Percentiles rank a stretch among this genome's conserved stretches.
Conservation (phyloP, 2,113 vertebrate species). For the Hemichromis elongatus region DNA sequence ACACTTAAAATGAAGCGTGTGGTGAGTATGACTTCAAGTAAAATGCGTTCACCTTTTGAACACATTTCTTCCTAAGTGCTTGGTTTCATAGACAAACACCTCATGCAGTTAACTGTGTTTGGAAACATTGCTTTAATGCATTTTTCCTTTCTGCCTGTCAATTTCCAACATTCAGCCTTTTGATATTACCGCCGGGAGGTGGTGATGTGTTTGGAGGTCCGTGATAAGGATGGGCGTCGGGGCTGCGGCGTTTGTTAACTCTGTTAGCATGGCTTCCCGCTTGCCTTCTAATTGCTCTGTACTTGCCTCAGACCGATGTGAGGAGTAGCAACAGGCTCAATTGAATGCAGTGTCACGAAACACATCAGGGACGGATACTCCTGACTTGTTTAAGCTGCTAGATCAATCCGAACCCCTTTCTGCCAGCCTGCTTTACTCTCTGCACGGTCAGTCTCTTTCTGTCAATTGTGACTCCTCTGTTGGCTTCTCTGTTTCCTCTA, state of each 20-base stretch:
- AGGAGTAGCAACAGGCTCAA: conserved; percentile 35
- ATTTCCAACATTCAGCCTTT: not conserved
- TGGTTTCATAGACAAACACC: not conserved
- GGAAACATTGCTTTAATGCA: not conserved
- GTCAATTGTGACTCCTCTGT: not conserved
- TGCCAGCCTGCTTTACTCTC: not conserved
- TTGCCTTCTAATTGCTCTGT: conserved; percentile 10
- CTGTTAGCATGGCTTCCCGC: not conserved
- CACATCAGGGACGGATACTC: conserved; percentile 15
- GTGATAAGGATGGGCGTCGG: not conserved
- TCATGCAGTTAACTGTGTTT: not conserved
- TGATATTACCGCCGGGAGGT: not conserved
- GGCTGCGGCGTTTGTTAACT: not conserved
- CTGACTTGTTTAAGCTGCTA: not conserved
- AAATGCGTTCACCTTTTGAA: not conserved
- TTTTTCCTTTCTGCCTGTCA: not conserved
- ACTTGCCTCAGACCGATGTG: conserved; percentile 20
- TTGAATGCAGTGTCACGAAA: conserved; percentile 36
- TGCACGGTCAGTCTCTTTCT: not conserved
- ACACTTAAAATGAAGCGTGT: not conserved
- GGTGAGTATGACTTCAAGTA: not conserved
- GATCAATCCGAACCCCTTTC: not conserved
- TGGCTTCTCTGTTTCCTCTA: not conserved
- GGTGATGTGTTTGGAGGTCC: not conserved
- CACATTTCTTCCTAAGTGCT: not conserved